Evolutionary conservation across 37 sponge, comb jelly and placozoan genomes (phyloP).

Genomic region (Bolinopsis microptera): DNA sequence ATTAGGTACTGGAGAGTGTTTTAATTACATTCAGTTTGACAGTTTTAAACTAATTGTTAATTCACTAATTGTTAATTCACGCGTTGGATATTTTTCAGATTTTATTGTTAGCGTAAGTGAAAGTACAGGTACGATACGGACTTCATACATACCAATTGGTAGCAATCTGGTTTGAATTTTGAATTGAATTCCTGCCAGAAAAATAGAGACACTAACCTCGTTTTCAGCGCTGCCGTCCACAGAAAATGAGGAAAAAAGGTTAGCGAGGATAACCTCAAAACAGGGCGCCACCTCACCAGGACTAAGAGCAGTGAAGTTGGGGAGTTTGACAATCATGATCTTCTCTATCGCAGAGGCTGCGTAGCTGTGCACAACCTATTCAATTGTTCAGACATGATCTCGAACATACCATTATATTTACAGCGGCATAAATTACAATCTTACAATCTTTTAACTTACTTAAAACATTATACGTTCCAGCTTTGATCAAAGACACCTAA

Average conservation of each 20-base stretch:
- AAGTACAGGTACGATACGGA: too few species aligned
- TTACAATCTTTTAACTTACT: too few species aligned
- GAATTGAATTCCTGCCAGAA: too few species aligned
- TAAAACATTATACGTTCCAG: too few species aligned
- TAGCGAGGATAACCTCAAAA: slow-evolving; percentile 71
- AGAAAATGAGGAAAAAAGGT: slow-evolving; percentile 76
- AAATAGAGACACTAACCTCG: too few species aligned
- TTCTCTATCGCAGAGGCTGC: slow-evolving; percentile 94
- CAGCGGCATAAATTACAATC: too few species aligned
- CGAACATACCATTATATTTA: too few species aligned
- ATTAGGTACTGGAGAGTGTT: slow-evolving; percentile 20
- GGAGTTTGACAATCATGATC: slow-evolving; percentile 74
- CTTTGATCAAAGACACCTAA: too few species aligned
- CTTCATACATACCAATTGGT: too few species aligned
- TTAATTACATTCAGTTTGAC: not conserved
- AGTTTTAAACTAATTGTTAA: too few species aligned
- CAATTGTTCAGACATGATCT: slow-evolving; percentile 70
- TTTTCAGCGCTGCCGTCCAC: slow-evolving; percentile 81
- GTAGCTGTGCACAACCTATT: slow-evolving; percentile 95
- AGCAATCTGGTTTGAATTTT: too few species aligned
- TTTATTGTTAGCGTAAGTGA: not conserved
- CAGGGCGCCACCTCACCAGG: slow-evolving; percentile 73
- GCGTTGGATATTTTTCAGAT: not conserved
- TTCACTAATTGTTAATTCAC: not conserved
- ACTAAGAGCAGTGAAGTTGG: slow-evolving; percentile 37